Evolutionary conservation across 2,113 vertebrate genomes (phyloP).

Genomic region (Myotis yumanensis): DNA sequence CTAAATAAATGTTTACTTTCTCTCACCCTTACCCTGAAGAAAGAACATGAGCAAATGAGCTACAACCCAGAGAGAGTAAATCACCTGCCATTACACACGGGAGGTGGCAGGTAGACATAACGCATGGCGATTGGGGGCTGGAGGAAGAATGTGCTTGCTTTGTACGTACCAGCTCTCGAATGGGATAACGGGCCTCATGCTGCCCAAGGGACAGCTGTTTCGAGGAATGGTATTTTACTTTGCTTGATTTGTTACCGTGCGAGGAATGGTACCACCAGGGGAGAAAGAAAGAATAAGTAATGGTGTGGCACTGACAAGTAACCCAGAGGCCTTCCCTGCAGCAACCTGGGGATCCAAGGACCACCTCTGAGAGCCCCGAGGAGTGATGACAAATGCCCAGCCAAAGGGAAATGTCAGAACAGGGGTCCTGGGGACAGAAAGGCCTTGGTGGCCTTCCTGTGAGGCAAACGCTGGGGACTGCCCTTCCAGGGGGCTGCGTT

Average conservation of each 20-base stretch:
- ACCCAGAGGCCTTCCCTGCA: not conserved
- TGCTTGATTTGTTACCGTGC: constrained; percentile 23
- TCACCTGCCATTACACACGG: not conserved
- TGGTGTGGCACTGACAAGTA: not conserved
- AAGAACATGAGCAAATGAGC: constrained; percentile 18
- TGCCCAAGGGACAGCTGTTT: not conserved
- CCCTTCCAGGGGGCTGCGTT: not conserved
- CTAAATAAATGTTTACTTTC: constrained; percentile 35
- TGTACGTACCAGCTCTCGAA: not conserved
- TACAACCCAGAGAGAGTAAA: not conserved
- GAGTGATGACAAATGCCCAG: not conserved
- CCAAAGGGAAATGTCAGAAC: not conserved
- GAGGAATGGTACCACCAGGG: not conserved
- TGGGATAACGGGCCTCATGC: not conserved
- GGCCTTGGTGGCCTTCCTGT: not conserved
- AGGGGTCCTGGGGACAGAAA: not conserved
- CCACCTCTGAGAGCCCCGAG: not conserved
- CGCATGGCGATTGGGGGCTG: rapidly evolving
- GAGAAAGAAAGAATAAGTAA: not conserved
- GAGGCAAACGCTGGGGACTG: not conserved
- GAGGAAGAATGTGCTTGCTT: not conserved
- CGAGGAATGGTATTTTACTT: not conserved
- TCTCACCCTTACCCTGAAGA: not conserved
- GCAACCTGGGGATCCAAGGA: not conserved
- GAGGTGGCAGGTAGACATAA: not conserved